Conservation (phyloP, 2,797 vertebrate genomes). For the Decapterus maruadsi region DNA sequence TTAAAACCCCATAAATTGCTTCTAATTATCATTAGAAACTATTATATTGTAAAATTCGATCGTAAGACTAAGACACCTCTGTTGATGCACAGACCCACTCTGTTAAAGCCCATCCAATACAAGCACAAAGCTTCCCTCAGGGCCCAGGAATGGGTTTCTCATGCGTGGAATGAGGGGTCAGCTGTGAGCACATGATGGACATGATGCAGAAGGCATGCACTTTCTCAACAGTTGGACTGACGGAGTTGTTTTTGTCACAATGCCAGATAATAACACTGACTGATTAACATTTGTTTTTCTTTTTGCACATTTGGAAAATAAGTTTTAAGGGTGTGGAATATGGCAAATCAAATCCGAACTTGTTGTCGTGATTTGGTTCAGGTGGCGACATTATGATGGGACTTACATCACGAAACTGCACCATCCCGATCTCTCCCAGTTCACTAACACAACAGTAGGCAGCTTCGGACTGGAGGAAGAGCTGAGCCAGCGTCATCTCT, state of each 20-base stretch:
- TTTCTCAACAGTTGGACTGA: conserved; percentile 42
- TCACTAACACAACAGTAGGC: conserved; percentile 99
- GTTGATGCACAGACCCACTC: conserved; percentile 22
- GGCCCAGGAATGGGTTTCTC: conserved; percentile 55
- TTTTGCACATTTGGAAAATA: background rate
- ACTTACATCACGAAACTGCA: conserved; percentile 98
- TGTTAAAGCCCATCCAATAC: conserved; percentile 23
- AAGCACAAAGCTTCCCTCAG: conserved; percentile 61
- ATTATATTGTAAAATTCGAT: background rate
- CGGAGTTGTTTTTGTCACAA: background rate
- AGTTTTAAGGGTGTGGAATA: background rate
- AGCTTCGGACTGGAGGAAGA: conserved; percentile 95
- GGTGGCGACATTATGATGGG: background rate
- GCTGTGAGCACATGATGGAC: conserved; percentile 79
- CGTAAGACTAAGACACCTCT: background rate
- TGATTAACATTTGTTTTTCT: too few relatives aligned
- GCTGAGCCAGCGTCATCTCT: conserved; percentile 97
- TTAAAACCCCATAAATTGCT: background rate
- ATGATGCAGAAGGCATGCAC: conserved; percentile 56
- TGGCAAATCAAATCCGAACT: background rate
- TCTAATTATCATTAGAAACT: background rate
- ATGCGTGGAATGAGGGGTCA: conserved; percentile 62
- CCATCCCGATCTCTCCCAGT: conserved; percentile 96
- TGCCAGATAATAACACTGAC: background rate
- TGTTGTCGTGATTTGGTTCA: background rate